These are phyloP conservation scores for Lordiphosa collinella DNA, from an alignment of 1,140 invertebrate species.

Conservation along the genomic window DNA sequence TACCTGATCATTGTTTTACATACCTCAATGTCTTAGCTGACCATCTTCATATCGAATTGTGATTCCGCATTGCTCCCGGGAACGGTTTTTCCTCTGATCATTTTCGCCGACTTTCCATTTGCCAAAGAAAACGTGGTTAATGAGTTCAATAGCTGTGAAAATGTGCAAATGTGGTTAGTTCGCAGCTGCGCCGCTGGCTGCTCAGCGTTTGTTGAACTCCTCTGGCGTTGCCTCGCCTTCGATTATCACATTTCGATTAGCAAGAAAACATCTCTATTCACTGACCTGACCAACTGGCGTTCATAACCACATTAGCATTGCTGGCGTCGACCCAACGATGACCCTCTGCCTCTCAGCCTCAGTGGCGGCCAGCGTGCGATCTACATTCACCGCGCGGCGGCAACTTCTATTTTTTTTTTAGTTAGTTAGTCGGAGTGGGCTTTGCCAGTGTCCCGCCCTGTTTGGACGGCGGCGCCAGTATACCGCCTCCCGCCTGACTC, in stretches of 20 bases:
- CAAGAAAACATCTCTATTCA: constrained; percentile 19
- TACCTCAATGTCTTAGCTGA: no score
- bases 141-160: constrained; percentile 69
- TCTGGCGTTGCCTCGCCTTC: constrained; percentile 20
- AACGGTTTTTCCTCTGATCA: constrained; percentile 3
- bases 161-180: constrained; percentile 46
- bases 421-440: constrained; percentile 23
- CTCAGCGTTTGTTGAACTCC: constrained; percentile 42
- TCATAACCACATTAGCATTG: constrained; percentile 72
- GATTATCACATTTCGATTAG: constrained; percentile 73
- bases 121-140: constrained; percentile 42
- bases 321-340: constrained; percentile 53
- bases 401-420: constrained; percentile 38
- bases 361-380: constrained; percentile 37
- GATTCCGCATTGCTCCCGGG: constrained; percentile 1
- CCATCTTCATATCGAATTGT: neutral
- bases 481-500: neutral
- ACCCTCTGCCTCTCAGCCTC: constrained; percentile 3
- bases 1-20: no score
- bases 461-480: constrained; percentile 47
- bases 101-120: constrained; percentile 40
- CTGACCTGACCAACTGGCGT: constrained; percentile 54
- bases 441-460: constrained; percentile 49
- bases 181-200: constrained; percentile 3
- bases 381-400: constrained; percentile 53